These are phyloP conservation scores for Hyles lineata DNA, from an alignment of 2,888 invertebrate species.

Conservation along the genomic window DNA sequence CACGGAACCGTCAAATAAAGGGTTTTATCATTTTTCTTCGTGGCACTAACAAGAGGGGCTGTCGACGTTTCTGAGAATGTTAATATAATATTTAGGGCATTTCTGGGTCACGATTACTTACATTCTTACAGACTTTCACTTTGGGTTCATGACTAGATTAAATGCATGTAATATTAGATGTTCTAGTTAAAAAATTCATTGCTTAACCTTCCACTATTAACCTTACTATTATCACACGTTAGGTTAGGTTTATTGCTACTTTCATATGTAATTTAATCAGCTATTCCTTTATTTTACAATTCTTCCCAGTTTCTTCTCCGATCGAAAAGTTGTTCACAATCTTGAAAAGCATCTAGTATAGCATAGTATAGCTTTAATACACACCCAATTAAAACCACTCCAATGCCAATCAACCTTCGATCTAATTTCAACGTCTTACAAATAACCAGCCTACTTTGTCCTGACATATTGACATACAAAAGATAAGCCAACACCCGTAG, in stretches of 20 bases:
- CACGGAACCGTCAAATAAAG: conserved; percentile 33
- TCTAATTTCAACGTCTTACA: conserved; percentile 1
- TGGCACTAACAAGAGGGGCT: conserved; percentile 22
- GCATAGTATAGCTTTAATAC: background rate
- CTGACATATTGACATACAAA: conserved; percentile 18
- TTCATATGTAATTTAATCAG: too few species aligned
- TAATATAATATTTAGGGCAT: background rate
- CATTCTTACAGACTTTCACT: background rate
- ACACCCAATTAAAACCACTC: background rate
- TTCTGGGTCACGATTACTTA: background rate
- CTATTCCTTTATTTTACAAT: too few species aligned
- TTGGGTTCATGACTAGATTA: background rate
- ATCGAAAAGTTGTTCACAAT: too few species aligned
- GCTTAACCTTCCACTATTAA: too few species aligned
- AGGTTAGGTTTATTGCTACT: too few species aligned
- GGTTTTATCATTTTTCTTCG: conserved; percentile 32
- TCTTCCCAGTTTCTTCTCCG: too few species aligned
- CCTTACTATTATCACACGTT: too few species aligned
- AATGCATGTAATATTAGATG: background rate
- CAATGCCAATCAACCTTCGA: background rate
- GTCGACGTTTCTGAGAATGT: conserved; percentile 15
- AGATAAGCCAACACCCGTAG: conserved; percentile 43
- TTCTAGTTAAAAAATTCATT: too few species aligned
- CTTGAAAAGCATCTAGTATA: background rate
- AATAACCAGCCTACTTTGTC: background rate